A percentile compares a stretch with the other conserved stretches of the same genome.
Evolutionary conservation across 2,113 vertebrate species (phyloP).

Genomic region (Apteryx mantelli): DNA sequence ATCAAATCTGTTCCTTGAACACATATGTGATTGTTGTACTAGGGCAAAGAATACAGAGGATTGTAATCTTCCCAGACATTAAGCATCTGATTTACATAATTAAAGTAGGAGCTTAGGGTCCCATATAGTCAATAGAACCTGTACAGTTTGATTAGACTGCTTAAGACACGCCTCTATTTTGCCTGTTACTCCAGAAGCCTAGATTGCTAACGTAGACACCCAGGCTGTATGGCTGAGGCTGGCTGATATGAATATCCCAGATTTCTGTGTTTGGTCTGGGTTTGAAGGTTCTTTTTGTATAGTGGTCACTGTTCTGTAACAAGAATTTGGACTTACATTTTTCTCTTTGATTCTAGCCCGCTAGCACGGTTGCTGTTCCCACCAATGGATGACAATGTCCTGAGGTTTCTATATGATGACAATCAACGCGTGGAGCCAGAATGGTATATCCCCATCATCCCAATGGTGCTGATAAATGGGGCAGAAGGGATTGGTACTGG

Average conservation of each 20-base stretch:
- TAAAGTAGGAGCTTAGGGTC: rapidly evolving
- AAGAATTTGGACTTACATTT: neutral
- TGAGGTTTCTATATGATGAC: constrained; percentile 94
- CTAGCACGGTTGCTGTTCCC: constrained; percentile 91
- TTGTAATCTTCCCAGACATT: neutral
- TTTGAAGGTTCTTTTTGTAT: neutral
- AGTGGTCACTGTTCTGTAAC: rapidly evolving
- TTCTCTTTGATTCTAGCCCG: constrained; percentile 74
- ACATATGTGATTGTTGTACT: neutral
- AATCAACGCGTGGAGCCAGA: constrained; percentile 96
- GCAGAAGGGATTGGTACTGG: constrained; percentile 96
- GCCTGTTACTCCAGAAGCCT: neutral
- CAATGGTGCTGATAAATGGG: constrained; percentile 92
- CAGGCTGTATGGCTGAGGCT: neutral
- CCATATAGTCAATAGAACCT: neutral
- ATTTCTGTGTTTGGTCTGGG: neutral
- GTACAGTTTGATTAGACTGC: neutral
- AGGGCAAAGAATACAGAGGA: neutral
- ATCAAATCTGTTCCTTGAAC: neutral
- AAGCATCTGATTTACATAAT: neutral
- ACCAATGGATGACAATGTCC: constrained; percentile 86
- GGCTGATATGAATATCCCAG: neutral
- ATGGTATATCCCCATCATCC: constrained; percentile 98
- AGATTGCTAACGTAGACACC: neutral
- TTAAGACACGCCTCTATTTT: neutral